Evolutionary conservation across 2,113 vertebrate genomes (phyloP), one percentile per base, ranked within the genome.

Genomic region (Alligator sinensis): DNA sequence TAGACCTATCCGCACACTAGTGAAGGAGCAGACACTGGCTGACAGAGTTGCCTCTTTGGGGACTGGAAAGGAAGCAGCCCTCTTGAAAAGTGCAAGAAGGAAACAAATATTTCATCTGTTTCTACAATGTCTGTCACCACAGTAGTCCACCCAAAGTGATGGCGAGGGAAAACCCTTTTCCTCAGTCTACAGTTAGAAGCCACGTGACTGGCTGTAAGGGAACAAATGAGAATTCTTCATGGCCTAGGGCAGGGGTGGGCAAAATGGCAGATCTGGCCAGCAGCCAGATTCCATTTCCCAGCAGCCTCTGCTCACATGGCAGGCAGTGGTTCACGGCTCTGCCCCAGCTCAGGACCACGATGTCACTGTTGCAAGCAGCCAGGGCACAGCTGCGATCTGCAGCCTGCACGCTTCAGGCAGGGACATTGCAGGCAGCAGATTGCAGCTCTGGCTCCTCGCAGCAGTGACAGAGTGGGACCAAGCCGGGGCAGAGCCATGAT

Each of bases 121-220:
- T 72, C 68, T 72, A 72, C 22, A 19, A n/a, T 34, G 38, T 19
- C 19, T 38, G 38, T 38, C 68, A 72, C 19, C 19, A 72, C 38
- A 21, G 68, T 34, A 72, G 3, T 7, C 17, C 30, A 72, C 30
- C 22, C 18, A 72, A 72, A 34, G 7, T 22, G 19, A 72, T 38
- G 68, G 30, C 21, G 38, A 72, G 19, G 11, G 38, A 47, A 47
- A 34, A 72, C 22, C 30, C 38, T 2, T 38, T 72, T 11, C 47
- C 47, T 9, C 47, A 47, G 13, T 77, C 88, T 55, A 38, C 0
- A 0, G 24, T 14, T 25, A 88, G 11, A 12, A 34, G 64, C n/a
- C 5, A 24, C 17, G 38, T 1, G 58, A 34, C 57, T 16, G 11
- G 58, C 3, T 54, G 55, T 10, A 74, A 4, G 7, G 66, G 18